Evolutionary conservation across 2,113 vertebrate genomes (phyloP), one percentile per base, ranked within the genome.

Genomic region (Bufo gargarizans): DNA sequence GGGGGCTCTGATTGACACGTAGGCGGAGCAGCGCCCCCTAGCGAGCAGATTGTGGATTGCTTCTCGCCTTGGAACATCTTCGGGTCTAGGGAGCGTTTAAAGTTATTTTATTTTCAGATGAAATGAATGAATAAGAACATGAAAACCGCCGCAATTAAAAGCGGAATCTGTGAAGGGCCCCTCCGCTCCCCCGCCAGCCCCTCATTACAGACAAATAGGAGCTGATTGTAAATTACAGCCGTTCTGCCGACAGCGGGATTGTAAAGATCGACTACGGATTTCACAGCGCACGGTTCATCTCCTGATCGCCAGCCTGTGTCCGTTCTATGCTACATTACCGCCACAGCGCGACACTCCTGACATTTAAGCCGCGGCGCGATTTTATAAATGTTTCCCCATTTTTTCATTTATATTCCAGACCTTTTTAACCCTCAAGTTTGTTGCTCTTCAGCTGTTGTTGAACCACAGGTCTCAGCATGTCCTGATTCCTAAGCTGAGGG

Each of bases 201-300:
- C 12, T 74, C 71, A 19, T 74, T 74, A 74, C 33, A 47, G 71
- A 47, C 45, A 47, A 74, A 74, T 74, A 17, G 17, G 71, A 47
- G 71, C 71, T 74, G 71, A 74, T 74, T 74, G 71, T 74, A 74
- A 74, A 74, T 74, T 74, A 47, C 16, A 45, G 17, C 67, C 43
- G 45, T 72, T 72, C 45, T 72, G 33, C 71, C 14, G 4, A 6
- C 71, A 17, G 71, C 33, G 43, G 71, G 71, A 74, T 74, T 74
- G 1, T 47, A 47, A 74, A 74, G 69, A 43, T 72, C 69, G 3
- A 14, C 5, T 43, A 7, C 71, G 3, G 43, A 45, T 74, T 47
- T 17, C 71, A 17, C 13, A 13, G 19, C 67, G 22, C 43, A 17
- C 43, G 1, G 14, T 20, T 33, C 67, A 12, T 72, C 69, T 10